Evolutionary conservation across 2,797 vertebrate species (phyloP).

Genomic region (Sus cebifrons): DNA sequence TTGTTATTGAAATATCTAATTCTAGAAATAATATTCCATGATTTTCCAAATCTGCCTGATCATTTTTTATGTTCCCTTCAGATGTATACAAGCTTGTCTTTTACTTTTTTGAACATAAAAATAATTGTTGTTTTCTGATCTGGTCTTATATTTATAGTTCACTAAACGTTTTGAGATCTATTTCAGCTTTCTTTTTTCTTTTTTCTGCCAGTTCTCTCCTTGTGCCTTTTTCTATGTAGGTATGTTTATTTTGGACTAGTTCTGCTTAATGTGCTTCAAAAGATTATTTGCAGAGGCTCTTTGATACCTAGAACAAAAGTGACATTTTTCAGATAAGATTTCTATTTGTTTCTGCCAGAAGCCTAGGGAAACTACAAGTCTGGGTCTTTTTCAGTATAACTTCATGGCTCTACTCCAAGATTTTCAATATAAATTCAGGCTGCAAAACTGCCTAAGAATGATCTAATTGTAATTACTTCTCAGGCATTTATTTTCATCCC

Average conservation of each 20-base stretch:
- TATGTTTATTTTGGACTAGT: neutral
- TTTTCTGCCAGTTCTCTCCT: neutral
- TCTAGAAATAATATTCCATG: neutral
- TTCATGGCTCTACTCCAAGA: neutral
- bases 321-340: constrained; percentile 1
- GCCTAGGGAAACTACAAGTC: neutral
- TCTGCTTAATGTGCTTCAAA: neutral
- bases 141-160: neutral
- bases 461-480: neutral
- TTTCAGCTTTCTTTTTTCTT: neutral
- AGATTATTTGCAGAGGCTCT: neutral
- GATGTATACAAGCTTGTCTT: neutral
- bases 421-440: neutral
- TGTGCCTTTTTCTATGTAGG: neutral
- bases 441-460: neutral
- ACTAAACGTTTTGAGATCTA: neutral
- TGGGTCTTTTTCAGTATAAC: neutral
- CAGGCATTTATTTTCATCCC: neutral
- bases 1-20: neutral
- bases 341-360: neutral
- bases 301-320: constrained; percentile 35
- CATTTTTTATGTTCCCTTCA: neutral
- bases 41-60: neutral
- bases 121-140: neutral
- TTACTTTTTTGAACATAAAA: constrained; percentile 22